Evolutionary conservation across 2,113 vertebrate genomes (phyloP), one percentile per base, ranked within the genome.

Genomic region (Sprattus sprattus): DNA sequence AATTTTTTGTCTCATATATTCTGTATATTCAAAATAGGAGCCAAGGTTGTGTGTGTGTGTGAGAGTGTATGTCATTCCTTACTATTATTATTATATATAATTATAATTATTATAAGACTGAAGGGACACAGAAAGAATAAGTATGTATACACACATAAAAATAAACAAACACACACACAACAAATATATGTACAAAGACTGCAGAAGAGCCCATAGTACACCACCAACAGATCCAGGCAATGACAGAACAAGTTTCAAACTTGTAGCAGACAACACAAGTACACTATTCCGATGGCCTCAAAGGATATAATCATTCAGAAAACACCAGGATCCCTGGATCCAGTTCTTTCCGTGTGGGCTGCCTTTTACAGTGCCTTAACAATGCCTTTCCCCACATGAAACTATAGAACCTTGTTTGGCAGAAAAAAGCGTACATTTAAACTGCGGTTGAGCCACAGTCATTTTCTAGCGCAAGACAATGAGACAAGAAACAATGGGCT

Each of bases 11-110:
- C 46, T 47, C 44, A 25, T 84, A 25, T 71, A 67, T 45, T 18
- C 45, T 2, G 46, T 13, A 83, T 16, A 25, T 82, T 18, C 47
- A 54, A 50, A 16, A 83, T 57, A 9, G n/a, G 20, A 67, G 45
- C 22, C 67, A 82, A 80, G 83, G 54, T 28, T 82, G 82, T 87
- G 83, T 64, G 16, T 49, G 44, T 46, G 28, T 80, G 84, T 9
- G 54, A 28, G 45, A 82, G 75, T 86, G 81, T 50, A 46, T 78
- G 46, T 50, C 50, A 83, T 52, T 52, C 50, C 50, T 52, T 39
- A 39, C 39, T 39, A 39, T 39, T n/a, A n/a, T n/a, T n/a, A n/a
- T n/a, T n/a, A n/a, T n/a, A n/a, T n/a, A n/a, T n/a, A n/a, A n/a
- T n/a, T n/a, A n/a, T n/a, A n/a, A n/a, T n/a, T n/a, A n/a, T n/a